phyloP scores from a whole-genome alignment of 2,113 vertebrate genomes.

The Salvator merianae region DNA sequence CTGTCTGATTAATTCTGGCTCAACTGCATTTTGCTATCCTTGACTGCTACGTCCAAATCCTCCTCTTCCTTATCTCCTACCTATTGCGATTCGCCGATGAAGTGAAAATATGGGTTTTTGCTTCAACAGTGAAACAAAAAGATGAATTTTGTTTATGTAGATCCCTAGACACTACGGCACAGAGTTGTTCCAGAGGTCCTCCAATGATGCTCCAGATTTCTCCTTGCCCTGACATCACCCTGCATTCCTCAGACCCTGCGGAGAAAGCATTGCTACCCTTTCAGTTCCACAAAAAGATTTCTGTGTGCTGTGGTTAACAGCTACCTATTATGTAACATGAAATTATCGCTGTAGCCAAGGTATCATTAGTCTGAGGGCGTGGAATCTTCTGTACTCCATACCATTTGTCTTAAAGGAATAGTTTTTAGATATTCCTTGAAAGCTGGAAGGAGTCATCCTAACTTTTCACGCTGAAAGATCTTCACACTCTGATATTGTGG shows the following conservation, averaged over 20 bases:
- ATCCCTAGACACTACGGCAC: too few relatives aligned
- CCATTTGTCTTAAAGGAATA: conserved; percentile 46
- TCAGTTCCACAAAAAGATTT: not conserved
- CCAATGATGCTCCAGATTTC: not conserved
- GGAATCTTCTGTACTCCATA: conserved; percentile 31
- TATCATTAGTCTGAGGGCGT: conserved; percentile 56
- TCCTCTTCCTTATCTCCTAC: too few relatives aligned
- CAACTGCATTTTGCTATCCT: too few relatives aligned
- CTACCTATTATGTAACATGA: conserved; percentile 27
- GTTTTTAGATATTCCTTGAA: not conserved
- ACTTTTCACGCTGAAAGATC: not conserved
- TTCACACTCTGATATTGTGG: conserved; percentile 33
- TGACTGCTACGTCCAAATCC: too few relatives aligned
- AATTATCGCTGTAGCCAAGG: conserved; percentile 55
- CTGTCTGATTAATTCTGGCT: too few relatives aligned
- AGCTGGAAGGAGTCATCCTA: conserved; percentile 18
- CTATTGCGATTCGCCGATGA: too few relatives aligned
- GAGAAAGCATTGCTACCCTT: not conserved
- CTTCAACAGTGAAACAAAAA: too few relatives aligned
- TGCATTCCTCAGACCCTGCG: not conserved
- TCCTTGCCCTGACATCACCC: not conserved
- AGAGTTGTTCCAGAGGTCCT: not conserved
- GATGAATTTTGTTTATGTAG: too few relatives aligned
- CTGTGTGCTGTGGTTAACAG: not conserved
- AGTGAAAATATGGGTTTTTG: too few relatives aligned